These are phyloP conservation scores for Potorous gilbertii DNA, from an alignment of 2,797 vertebrate species.

Conservation along the genomic window DNA sequence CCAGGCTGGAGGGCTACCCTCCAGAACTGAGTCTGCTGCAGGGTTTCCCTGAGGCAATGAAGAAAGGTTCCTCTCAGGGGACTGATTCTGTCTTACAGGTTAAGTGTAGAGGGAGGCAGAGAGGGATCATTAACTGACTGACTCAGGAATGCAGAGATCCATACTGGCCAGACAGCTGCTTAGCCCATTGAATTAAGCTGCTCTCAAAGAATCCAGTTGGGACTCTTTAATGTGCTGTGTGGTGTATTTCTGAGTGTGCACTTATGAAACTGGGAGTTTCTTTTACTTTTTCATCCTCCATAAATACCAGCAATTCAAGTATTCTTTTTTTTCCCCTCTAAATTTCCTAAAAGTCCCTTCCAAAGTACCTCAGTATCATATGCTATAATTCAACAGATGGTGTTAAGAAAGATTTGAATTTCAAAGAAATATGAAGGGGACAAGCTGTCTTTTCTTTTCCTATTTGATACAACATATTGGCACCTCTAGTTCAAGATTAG, in stretches of 20 bases:
- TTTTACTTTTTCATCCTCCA: not conserved
- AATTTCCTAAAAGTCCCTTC: not conserved
- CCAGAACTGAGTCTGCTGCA: not conserved
- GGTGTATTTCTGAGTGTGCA: not conserved
- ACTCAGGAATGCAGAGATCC: not conserved
- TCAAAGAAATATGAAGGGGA: not conserved
- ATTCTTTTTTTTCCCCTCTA: not conserved
- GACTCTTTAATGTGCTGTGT: not conserved
- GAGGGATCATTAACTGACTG: not conserved
- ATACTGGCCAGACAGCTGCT: not conserved
- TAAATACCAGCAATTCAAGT: not conserved
- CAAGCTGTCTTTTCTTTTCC: not conserved
- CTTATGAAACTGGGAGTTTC: not conserved
- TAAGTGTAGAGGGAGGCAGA: not conserved
- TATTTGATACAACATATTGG: not conserved
- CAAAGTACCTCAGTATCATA: not conserved
- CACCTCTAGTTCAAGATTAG: conserved; percentile 19
- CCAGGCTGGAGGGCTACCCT: not conserved
- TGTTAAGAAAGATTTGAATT: not conserved
- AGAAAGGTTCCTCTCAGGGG: not conserved
- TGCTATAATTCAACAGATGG: not conserved
- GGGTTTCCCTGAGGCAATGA: not conserved
- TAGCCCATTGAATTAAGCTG: not conserved
- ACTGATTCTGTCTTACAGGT: fast-evolving
- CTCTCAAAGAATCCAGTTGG: conserved; percentile 2